Base-by-base conservation (phyloP, 2,888 invertebrate genomes). In the Molorchus minor region DNA sequence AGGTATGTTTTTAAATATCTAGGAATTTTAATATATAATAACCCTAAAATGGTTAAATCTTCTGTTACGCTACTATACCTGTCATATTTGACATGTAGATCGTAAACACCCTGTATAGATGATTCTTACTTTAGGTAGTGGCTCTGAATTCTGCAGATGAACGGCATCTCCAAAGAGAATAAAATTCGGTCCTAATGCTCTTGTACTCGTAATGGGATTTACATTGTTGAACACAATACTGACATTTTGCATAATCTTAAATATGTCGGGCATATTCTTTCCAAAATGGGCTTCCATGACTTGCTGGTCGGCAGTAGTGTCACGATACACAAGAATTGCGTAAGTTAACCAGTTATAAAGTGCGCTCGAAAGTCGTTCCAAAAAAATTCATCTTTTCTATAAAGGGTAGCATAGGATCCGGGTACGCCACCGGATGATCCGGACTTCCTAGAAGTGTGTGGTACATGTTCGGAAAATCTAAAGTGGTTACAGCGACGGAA, bases 171-270 rank as follows among this genome's bases (percentile, higher is more conserved):
- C 74, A 30, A 77, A 67, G 62, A 69, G 66, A 12, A 78, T 66
- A 2, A 76, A 75, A 7, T 70, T 62, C 0, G 77, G 75, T 5
- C 70, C 68, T 7, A 72, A 33, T 1, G 78, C 73, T 54, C 76
- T 70, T 3, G 71, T 41, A n/a, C 70, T 65, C 47, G 75, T 72
- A 25, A 74, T 56, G 0, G 76, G 74, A 71, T 79, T 72, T 0
- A 62, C 60, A 64, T 77, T 77, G 2, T 74, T 54, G 46, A 79
- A 75, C 38, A 76, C 13, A 71, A 77, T 61, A 56, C 70, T 71
- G 13, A 73, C 67, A 38, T 70, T 69, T 16, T 65, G 65, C 13
- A 64, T 56, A 5, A 77, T 51, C 2, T 72, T 72, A n/a, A 12
- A 3, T 8, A 71, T n/a, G 2, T 63, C 33, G 3, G 74, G 70